phyloP scores from a whole-genome alignment of 2,888 invertebrate species.

The Amitus sp. region DNA sequence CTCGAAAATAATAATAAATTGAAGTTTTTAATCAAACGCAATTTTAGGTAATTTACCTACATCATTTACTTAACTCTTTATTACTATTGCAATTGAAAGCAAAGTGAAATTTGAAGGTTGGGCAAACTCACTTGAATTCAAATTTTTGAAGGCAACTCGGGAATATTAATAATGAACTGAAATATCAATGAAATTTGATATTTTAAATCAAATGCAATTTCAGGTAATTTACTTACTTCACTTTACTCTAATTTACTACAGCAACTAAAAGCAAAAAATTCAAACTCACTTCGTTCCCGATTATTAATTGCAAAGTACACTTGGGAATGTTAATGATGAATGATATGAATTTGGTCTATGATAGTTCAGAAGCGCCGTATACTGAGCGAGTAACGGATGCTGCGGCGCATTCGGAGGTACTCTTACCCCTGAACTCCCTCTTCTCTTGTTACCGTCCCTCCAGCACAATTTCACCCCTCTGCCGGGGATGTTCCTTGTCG shows the following conservation, averaged over 20 bases:
- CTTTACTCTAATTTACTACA: not conserved
- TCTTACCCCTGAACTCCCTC: slow-evolving; percentile 33
- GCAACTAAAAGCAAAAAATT: not conserved
- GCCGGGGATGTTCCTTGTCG: slow-evolving; percentile 50
- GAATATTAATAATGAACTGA: too few relatives aligned
- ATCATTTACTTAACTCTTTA: not conserved
- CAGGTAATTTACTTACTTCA: not conserved
- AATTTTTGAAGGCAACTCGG: too few relatives aligned
- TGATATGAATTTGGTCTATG: slow-evolving; percentile 22
- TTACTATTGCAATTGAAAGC: too few relatives aligned
- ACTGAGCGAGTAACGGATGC: slow-evolving; percentile 48
- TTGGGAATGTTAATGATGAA: slow-evolving; percentile 7
- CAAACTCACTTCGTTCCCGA: too few relatives aligned
- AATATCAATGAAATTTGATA: too few relatives aligned
- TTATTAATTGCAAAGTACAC: too few relatives aligned
- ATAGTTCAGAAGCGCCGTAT: slow-evolving; percentile 18
- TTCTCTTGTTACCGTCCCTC: slow-evolving; percentile 24
- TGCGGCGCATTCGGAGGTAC: slow-evolving; percentile 55
- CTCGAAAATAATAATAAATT: too few relatives aligned
- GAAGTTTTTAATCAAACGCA: not conserved
- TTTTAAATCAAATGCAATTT: not conserved
- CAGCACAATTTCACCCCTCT: slow-evolving; percentile 27
- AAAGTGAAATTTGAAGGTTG: too few relatives aligned
- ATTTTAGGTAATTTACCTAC: not conserved
- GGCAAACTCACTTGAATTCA: too few relatives aligned